A percentile compares a stretch with the other conserved stretches of the same genome.
Conservation (phyloP, 2,888 invertebrate genomes). For the Drosophila neonasuta region DNA sequence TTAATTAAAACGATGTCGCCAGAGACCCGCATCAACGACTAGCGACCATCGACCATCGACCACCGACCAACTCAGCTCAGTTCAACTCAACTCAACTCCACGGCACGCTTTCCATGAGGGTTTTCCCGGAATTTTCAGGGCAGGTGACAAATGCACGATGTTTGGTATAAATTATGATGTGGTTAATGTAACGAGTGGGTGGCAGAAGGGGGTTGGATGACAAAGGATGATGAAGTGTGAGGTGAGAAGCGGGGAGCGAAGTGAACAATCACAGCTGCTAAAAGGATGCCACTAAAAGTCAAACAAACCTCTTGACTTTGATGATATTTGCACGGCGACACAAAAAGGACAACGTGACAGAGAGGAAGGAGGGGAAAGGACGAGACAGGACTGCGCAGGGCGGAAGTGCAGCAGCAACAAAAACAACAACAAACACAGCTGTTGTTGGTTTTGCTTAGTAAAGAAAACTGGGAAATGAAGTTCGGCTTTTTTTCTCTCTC, state of each 20-base stretch:
- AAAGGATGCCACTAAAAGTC: constrained; percentile 55
- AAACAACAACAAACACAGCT: constrained; percentile 63
- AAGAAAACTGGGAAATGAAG: constrained; percentile 50
- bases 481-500: constrained; percentile 28
- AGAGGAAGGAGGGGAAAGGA: background rate
- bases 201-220: background rate
- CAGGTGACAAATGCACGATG: constrained; percentile 64
- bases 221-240: background rate
- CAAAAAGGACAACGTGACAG: background rate
- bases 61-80: background rate
- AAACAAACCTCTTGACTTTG: constrained; percentile 66
- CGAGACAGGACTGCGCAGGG: constrained; percentile 17
- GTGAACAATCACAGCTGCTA: constrained; percentile 61
- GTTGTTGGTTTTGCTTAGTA: constrained; percentile 40
- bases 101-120: constrained; percentile 63
- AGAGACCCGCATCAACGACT: constrained; percentile 63
- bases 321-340: constrained; percentile 59
- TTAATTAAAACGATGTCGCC: constrained; percentile 76
- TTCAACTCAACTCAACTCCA: constrained; percentile 5
- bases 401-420: constrained; percentile 56
- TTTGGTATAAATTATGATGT: constrained; percentile 24
- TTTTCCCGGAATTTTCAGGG: constrained; percentile 77
- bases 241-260: background rate
- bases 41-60: background rate
- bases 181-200: background rate